Conservation (phyloP, 2,888 invertebrate species). For the Oscheius onirici region DNA sequence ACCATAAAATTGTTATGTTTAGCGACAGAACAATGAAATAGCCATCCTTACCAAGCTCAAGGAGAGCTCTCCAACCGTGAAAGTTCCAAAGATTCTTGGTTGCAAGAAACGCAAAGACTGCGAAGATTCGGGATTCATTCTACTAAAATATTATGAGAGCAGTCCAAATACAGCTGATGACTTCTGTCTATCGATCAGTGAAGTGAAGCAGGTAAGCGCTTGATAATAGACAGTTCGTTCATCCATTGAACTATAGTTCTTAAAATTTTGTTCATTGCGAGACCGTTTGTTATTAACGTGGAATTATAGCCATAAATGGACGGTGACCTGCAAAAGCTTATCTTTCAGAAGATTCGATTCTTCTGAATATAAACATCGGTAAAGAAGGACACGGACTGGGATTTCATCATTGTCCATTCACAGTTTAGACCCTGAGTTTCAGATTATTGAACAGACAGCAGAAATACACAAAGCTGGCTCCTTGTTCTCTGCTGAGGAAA, state of each 20-base stretch:
- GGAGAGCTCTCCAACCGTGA: neutral
- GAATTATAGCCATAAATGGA: no score
- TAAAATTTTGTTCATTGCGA: no score
- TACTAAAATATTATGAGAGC: conserved; percentile 5
- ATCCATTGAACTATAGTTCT: no score
- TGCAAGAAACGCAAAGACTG: neutral
- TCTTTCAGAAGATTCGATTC: no score
- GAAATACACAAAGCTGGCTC: neutral
- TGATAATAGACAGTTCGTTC: no score
- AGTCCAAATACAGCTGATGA: no score
- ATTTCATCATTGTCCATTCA: neutral
- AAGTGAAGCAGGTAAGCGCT: no score
- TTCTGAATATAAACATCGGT: no score
- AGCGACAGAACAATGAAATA: conserved; percentile 12
- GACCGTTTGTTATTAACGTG: no score
- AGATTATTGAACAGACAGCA: neutral
- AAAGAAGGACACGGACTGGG: neutral
- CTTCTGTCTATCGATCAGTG: no score
- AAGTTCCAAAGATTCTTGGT: neutral
- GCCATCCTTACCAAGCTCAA: neutral
- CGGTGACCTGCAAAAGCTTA: no score
- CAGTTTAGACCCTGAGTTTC: neutral
- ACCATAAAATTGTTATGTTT: neutral
- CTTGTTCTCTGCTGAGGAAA: neutral
- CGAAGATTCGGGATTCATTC: conserved; percentile 1